Conservation (phyloP, 2,113 vertebrate species). For the Brachyhypopomus occidentalis region DNA sequence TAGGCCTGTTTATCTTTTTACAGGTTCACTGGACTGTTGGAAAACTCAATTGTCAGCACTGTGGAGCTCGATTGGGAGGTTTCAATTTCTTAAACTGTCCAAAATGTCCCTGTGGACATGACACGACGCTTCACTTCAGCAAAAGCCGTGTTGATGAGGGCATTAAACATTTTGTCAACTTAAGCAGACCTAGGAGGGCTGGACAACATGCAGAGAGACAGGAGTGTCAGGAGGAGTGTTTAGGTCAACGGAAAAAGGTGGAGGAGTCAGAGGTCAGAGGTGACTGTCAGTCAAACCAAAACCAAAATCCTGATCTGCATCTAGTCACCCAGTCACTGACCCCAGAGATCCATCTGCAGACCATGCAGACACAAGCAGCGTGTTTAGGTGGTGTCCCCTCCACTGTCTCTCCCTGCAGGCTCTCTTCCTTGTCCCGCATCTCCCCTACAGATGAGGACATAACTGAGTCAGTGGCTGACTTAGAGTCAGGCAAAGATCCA, state of each 20-base stretch:
- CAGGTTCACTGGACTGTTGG: constrained; percentile 86
- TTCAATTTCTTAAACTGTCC: constrained; percentile 82
- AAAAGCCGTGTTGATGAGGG: constrained; percentile 80
- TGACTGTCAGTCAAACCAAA: not conserved
- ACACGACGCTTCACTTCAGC: constrained; percentile 77
- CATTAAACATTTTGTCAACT: constrained; percentile 52
- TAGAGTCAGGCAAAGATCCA: not conserved
- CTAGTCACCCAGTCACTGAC: not conserved
- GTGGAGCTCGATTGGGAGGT: constrained; percentile 79
- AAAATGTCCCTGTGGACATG: constrained; percentile 79
- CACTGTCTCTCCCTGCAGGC: constrained; percentile 47
- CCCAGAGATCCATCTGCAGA: not conserved
- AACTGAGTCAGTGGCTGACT: not conserved
- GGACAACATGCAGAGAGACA: not conserved
- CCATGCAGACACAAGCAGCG: not conserved
- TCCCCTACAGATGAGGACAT: not conserved
- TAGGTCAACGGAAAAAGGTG: not conserved
- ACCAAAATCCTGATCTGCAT: not conserved
- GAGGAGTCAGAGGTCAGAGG: not conserved
- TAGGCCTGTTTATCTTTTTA: constrained; percentile 10
- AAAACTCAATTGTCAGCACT: constrained; percentile 84
- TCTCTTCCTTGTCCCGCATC: constrained; percentile 43
- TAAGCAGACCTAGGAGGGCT: constrained; percentile 60
- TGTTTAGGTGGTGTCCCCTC: not conserved
- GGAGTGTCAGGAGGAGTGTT: not conserved